Percentiles rank a stretch among this genome's conserved stretches.
phyloP scores from a whole-genome alignment of 2,113 vertebrate species.

The Leiothrix lutea region DNA sequence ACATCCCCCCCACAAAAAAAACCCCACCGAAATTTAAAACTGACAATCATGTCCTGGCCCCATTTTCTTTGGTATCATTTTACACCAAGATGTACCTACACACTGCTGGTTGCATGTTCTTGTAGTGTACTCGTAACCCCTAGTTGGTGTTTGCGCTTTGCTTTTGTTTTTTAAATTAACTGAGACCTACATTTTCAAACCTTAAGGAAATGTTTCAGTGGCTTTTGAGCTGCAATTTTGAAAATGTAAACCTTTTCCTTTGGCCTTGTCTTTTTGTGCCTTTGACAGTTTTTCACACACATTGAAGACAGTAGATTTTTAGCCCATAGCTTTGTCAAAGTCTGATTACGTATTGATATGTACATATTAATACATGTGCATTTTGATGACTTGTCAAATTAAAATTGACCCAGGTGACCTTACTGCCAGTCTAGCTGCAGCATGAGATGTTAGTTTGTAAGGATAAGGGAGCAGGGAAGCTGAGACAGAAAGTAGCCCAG shows the following conservation, averaged over 20 bases:
- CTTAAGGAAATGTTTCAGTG: constrained; percentile 57
- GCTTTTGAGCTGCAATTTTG: constrained; percentile 71
- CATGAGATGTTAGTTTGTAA: constrained; percentile 39
- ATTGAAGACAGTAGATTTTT: constrained; percentile 50
- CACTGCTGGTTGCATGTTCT: constrained; percentile 77
- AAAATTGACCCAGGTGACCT: constrained; percentile 42
- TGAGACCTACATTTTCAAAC: constrained; percentile 78
- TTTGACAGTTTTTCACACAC: constrained; percentile 58
- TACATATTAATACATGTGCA: constrained; percentile 2
- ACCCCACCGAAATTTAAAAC: not conserved
- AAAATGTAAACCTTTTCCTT: constrained; percentile 77
- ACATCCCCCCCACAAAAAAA: fast-evolving
- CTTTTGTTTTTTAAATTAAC: constrained; percentile 74
- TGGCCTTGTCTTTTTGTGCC: constrained; percentile 78
- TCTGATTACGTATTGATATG: constrained; percentile 49
- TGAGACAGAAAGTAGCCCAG: constrained; percentile 53
- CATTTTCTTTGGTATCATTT: constrained; percentile 50
- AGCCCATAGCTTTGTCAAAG: constrained; percentile 51
- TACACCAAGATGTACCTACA: constrained; percentile 48
- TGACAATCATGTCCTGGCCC: not conserved
- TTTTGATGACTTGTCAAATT: constrained; percentile 58
- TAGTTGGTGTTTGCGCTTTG: constrained; percentile 73
- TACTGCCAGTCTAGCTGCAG: constrained; percentile 49
- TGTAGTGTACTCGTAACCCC: constrained; percentile 67
- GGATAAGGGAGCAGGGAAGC: constrained; percentile 10